These are phyloP conservation scores for Dascyllus trimaculatus DNA, from an alignment of 2,113 vertebrate species.

Conservation along the genomic window DNA sequence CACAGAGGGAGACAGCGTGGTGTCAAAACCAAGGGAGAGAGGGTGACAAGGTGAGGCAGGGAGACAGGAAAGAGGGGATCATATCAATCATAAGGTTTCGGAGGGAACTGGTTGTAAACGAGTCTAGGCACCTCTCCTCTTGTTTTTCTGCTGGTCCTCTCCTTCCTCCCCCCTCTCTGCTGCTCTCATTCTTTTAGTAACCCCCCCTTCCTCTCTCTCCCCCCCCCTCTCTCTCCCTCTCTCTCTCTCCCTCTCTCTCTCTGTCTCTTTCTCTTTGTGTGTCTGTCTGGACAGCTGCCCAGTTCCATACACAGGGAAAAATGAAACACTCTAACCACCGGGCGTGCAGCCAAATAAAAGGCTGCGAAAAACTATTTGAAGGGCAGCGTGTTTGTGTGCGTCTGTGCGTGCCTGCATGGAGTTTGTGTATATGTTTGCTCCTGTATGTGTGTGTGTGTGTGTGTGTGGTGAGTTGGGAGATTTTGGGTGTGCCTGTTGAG, in stretches of 20 bases:
- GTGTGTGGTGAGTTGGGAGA: conserved; percentile 64
- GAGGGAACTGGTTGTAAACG: conserved; percentile 83
- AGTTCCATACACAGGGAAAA: conserved; percentile 92
- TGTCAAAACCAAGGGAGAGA: conserved; percentile 81
- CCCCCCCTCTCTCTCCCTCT: conserved; percentile 45
- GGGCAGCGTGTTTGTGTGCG: conserved; percentile 79
- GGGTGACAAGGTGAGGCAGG: conserved; percentile 57
- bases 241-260: conserved; percentile 24
- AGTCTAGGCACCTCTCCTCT: conserved; percentile 75
- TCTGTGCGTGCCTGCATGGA: conserved; percentile 54
- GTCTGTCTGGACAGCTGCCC: conserved; percentile 96
- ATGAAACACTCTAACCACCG: conserved; percentile 87
- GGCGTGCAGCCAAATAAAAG: conserved; percentile 87
- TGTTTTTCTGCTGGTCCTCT: conserved; percentile 73
- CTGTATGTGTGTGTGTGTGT: conserved; percentile 51
- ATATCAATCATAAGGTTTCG: conserved; percentile 84
- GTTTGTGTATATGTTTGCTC: conserved; percentile 49
- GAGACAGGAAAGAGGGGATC: conserved; percentile 80
- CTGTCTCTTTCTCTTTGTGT: conserved; percentile 76
- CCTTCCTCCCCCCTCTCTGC: conserved; percentile 60
- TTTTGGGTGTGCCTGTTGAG: conserved; percentile 81
- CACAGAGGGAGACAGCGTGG: conserved; percentile 72
- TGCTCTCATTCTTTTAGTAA: conserved; percentile 71
- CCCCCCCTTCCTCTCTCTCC: conserved; percentile 42
- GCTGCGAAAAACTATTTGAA: conserved; percentile 85